These are phyloP conservation scores for Neodiprion fabricii DNA, from an alignment of 1,140 invertebrate genomes.

Conservation along the genomic window DNA sequence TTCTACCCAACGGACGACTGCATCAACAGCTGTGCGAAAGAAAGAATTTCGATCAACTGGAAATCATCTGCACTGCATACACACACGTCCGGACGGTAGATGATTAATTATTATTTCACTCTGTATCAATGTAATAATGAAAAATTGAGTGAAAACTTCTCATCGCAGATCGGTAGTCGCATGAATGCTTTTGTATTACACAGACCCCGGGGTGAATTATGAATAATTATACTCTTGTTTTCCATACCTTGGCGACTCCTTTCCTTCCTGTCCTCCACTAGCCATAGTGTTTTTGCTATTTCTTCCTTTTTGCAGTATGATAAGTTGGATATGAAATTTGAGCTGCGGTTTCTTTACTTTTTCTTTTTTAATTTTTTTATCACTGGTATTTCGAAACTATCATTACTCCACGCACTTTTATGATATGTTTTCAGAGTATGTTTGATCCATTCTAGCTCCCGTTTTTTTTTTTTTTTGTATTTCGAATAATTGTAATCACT, in stretches of 20 bases:
- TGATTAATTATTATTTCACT: too few species aligned
- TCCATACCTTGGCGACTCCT: slow-evolving; percentile 55
- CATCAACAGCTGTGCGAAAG: too few species aligned
- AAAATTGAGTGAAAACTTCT: too few species aligned
- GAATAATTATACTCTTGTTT: background rate
- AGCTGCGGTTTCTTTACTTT: background rate
- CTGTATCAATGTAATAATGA: too few species aligned
- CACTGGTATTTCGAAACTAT: background rate
- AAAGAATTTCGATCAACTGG: too few species aligned
- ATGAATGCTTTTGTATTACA: too few species aligned
- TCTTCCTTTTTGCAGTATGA: slow-evolving; percentile 20
- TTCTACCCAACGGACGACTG: too few species aligned
- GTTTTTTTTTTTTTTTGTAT: background rate
- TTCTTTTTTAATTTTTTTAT: background rate
- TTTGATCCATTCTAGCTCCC: background rate
- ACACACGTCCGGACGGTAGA: too few species aligned
- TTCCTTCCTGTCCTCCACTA: slow-evolving; percentile 46
- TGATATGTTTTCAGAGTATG: background rate
- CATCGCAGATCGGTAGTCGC: too few species aligned
- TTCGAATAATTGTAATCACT: background rate
- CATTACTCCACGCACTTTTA: background rate
- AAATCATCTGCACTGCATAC: too few species aligned
- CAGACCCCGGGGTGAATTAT: too few species aligned
- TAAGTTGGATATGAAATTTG: background rate
- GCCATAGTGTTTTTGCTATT: slow-evolving; percentile 40